phyloP scores from a whole-genome alignment of 2,113 vertebrate genomes.

The Malurus cyaneus region DNA sequence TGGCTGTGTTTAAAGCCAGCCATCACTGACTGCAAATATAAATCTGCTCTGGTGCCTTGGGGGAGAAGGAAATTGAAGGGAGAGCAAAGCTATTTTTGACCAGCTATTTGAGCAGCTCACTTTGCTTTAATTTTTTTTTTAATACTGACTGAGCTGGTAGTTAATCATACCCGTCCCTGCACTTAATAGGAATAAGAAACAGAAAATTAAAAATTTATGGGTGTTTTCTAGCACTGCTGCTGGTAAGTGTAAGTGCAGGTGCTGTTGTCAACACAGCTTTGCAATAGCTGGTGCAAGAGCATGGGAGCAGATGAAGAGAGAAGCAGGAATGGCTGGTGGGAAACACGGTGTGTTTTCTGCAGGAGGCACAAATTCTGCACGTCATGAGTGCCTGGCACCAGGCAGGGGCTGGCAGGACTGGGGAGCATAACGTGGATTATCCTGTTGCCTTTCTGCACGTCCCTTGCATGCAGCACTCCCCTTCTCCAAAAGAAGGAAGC shows the following conservation, averaged over 20 bases:
- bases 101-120: neutral
- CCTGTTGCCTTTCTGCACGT: fast-evolving
- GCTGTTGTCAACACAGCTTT: neutral
- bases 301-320: neutral
- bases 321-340: neutral
- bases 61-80: neutral
- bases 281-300: neutral
- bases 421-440: neutral
- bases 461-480: fast-evolving
- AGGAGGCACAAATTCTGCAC: neutral
- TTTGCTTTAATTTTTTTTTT: neutral
- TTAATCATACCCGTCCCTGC: neutral
- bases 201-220: neutral
- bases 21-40: neutral
- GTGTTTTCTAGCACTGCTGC: neutral
- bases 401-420: neutral
- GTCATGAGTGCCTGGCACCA: fast-evolving
- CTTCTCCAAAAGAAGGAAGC: neutral
- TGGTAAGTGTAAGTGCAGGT: neutral
- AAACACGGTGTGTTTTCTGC: fast-evolving
- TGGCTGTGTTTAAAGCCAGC: slow-evolving; percentile 9
- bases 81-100: slow-evolving; percentile 51
- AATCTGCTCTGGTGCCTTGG: slow-evolving; percentile 20
- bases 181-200: neutral
- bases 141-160: neutral